Evolutionary conservation across 92 coral and sea anemone species (phyloP).

Genomic region (Meandrina meandrites): DNA sequence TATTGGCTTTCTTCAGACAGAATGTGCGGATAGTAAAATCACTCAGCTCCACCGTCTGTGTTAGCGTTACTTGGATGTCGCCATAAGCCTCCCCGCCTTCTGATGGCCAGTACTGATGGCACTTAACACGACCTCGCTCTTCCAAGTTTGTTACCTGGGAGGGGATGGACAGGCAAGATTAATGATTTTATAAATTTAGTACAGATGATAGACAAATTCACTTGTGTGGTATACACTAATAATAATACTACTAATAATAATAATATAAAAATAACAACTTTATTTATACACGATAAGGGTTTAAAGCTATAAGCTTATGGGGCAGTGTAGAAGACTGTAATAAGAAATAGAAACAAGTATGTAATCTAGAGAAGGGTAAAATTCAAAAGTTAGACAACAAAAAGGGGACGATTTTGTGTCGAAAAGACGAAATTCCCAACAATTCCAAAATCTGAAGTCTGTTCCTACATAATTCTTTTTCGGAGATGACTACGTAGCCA

Average conservation of each 20-base stretch:
- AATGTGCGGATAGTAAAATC: conserved; percentile 88
- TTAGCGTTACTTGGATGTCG: conserved; percentile 57
- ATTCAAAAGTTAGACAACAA: background rate
- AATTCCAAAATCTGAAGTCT: background rate
- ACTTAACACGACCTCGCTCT: conserved; percentile 89
- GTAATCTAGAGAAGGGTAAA: background rate
- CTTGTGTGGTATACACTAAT: no score
- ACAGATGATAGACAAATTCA: background rate
- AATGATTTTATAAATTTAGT: background rate
- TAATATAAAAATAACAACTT: no score
- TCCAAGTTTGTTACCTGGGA: conserved; percentile 87
- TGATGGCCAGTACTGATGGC: conserved; percentile 96
- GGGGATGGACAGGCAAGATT: background rate
- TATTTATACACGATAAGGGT: no score
- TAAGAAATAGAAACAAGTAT: background rate
- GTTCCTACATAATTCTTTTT: no score
- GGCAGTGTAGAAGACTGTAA: background rate
- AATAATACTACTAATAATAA: no score
- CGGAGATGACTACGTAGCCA: background rate
- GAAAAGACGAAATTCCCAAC: background rate
- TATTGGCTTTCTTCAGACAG: conserved; percentile 59
- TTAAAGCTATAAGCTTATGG: no score
- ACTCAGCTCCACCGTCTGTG: conserved; percentile 81
- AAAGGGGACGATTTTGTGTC: background rate
- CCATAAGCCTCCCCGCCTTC: conserved; percentile 67